These are phyloP conservation scores for Furcifer pardalis DNA, from an alignment of 2,797 vertebrate genomes.

Conservation along the genomic window DNA sequence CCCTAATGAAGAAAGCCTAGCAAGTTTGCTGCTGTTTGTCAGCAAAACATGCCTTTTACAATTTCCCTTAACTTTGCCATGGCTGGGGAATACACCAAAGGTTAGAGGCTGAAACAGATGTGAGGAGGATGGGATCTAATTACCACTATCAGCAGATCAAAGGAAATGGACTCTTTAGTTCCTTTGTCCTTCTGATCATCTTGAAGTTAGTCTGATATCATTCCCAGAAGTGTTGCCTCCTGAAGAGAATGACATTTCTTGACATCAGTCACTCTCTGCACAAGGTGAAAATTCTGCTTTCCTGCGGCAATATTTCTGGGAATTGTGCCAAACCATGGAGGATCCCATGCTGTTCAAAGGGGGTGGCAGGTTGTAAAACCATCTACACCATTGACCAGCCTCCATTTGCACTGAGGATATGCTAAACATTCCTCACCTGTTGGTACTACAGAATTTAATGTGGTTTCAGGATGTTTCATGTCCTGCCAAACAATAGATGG, in stretches of 20 bases:
- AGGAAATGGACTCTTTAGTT: slow-evolving; percentile 10
- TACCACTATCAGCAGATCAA: background rate
- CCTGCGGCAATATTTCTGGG: slow-evolving; percentile 55
- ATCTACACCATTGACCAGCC: slow-evolving; percentile 6
- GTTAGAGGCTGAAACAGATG: slow-evolving; percentile 35
- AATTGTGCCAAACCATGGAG: slow-evolving; percentile 30
- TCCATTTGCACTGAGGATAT: slow-evolving; percentile 5
- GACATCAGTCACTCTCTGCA: slow-evolving; percentile 11
- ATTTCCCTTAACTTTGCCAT: slow-evolving; percentile 61
- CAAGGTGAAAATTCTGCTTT: slow-evolving; percentile 50
- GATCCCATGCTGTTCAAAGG: slow-evolving; percentile 46
- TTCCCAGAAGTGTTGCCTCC: slow-evolving; percentile 34
- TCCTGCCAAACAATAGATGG: slow-evolving; percentile 1
- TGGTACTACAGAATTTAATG: fast-evolving
- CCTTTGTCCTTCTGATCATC: slow-evolving; percentile 16
- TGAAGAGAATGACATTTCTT: slow-evolving; percentile 33
- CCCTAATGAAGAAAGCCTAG: slow-evolving; percentile 79
- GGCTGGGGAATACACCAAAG: slow-evolving; percentile 47
- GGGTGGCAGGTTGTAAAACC: slow-evolving; percentile 56
- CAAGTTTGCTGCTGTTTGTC: slow-evolving; percentile 75
- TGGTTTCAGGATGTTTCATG: background rate
- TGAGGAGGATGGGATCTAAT: slow-evolving; percentile 22
- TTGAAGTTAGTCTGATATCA: background rate
- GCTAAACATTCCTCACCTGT: background rate
- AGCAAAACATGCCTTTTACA: slow-evolving; percentile 74